phyloP scores from a whole-genome alignment of 2,888 invertebrate genomes.

The Exephanes ischioxanthus region DNA sequence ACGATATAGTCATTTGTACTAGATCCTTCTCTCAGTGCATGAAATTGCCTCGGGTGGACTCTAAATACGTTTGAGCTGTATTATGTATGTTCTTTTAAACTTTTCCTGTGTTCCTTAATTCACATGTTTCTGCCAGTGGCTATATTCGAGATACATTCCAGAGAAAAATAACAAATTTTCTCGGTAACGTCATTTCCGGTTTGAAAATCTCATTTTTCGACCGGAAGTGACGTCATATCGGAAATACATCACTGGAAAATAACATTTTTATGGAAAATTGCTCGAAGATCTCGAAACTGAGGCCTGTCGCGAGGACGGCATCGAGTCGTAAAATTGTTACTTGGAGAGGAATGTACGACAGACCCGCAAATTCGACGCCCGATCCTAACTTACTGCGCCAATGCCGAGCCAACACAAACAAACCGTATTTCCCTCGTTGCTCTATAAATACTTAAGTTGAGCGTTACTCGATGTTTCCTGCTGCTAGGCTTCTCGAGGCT shows the following conservation, averaged over 20 bases:
- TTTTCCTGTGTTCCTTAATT: too few species aligned
- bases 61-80: too few species aligned
- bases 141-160: too few species aligned
- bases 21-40: too few species aligned
- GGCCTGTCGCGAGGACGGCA: background rate
- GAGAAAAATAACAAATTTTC: too few species aligned
- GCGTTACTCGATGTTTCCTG: constrained; percentile 61
- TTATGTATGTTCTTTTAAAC: too few species aligned
- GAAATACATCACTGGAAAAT: background rate
- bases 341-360: background rate
- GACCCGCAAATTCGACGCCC: background rate
- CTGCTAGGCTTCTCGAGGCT: constrained; percentile 44
- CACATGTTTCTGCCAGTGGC: too few species aligned
- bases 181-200: too few species aligned
- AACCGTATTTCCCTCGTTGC: constrained; percentile 51
- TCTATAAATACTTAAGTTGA: constrained; percentile 65
- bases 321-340: background rate
- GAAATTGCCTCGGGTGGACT: too few species aligned
- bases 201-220: too few species aligned
- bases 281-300: background rate
- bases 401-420: constrained; percentile 25
- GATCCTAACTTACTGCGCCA: constrained; percentile 23
- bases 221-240: background rate
- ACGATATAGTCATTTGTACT: too few species aligned
- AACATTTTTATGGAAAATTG: background rate